These are phyloP conservation scores for Dichetophora obliterata DNA, from an alignment of 2,888 invertebrate species.

Conservation along the genomic window DNA sequence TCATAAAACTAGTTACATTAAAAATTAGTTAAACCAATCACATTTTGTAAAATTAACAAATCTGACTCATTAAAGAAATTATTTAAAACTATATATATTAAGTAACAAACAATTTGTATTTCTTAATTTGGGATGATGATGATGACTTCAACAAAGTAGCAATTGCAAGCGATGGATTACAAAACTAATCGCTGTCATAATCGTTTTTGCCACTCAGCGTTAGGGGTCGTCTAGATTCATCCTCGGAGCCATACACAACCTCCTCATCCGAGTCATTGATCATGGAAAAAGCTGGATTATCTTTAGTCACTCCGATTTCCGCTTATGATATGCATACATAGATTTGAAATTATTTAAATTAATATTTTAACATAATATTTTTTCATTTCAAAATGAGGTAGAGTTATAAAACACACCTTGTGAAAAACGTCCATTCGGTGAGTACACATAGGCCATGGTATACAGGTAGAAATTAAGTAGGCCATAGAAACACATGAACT, in stretches of 20 bases:
- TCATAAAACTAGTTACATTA: too few species aligned
- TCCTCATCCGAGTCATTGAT: constrained; percentile 98
- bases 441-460: constrained; percentile 94
- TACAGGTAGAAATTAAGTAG: constrained; percentile 94
- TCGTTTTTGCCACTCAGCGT: constrained; percentile 76
- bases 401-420: constrained; percentile 77
- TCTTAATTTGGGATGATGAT: neutral
- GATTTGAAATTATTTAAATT: neutral
- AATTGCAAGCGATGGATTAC: neutral
- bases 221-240: constrained; percentile 85
- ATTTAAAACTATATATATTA: too few species aligned
- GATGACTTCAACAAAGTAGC: neutral
- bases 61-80: too few species aligned
- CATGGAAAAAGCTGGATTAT: constrained; percentile 98
- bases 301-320: constrained; percentile 94
- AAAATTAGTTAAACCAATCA: too few species aligned
- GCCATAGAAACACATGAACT: constrained; percentile 96
- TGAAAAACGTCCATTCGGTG: constrained; percentile 84
- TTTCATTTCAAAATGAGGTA: neutral
- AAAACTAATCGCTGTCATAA: constrained; percentile 78
- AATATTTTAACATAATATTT: too few species aligned
- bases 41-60: too few species aligned
- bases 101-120: neutral
- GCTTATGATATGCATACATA: constrained; percentile 54
- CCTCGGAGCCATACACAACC: constrained; percentile 93